Base-by-base conservation (phyloP, 92 coral and sea anemone genomes). In the Porites evermanni region DNA sequence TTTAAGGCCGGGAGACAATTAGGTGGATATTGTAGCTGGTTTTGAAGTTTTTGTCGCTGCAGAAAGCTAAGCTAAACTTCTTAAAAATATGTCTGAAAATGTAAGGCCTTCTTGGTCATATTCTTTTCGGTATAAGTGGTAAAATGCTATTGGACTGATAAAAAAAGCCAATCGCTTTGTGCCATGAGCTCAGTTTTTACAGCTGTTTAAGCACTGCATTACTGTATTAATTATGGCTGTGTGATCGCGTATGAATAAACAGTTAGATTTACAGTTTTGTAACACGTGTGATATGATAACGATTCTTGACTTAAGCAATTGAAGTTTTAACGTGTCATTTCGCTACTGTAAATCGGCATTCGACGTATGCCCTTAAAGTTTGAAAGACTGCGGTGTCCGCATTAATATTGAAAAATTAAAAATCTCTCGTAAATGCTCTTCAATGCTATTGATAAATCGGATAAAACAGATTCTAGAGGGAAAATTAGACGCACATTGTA, bases 131-230 rank as follows among this genome's bases (percentile, higher is more conserved):
- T 85, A 23, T 56, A 67, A 64, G 75, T 66, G 76, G 65, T 53
- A 38, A 67, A 38, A 56, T n/a, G 59, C 77, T 68, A 76, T 76
- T 85, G 82, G 75, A 56, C 77, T 85, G 66, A 23, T 66, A 77
- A 16, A 85, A 60, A 78, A 75, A 38, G 77, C 88, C 88, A 85
- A 85, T 85, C 88, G 77, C 1, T 32, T 77, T 4, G 3, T 75
- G 88, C 88, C 88, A 85, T 85, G 88, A 85, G 68, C 60, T 56
- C 75, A 60, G 60, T 68, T 29, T 29, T 19, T 23, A 58, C 83
- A 85, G 88, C 88, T 85, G 88, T 58, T 74, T 54, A 67, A 85
- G 38, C 88, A 70, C 38, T 58, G n/a, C 72, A 26, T 83, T 72
- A 59, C 68, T 17, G 38, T 38, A 63, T 68, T 77, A 85, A 76